phyloP scores from a whole-genome alignment of 35 echinoderm and acorn worm species.

The Patiria miniata region DNA sequence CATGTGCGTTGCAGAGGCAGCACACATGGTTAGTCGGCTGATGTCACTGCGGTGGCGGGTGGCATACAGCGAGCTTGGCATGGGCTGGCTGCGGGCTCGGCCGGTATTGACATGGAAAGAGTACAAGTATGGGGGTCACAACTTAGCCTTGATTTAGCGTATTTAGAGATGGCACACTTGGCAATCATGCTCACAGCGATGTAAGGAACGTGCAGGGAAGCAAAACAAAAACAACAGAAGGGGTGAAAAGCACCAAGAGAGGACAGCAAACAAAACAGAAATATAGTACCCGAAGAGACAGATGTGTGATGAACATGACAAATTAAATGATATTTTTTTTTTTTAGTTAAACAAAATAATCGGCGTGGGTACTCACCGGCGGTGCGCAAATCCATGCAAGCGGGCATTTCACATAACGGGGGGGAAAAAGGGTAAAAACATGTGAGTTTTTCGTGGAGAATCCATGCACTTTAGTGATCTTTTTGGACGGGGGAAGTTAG shows the following conservation, averaged over 20 bases:
- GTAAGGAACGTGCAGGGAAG: neutral
- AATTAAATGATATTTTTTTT: neutral
- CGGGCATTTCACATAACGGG: constrained; percentile 66
- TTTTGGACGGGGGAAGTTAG: neutral
- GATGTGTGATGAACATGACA: neutral
- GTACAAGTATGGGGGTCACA: neutral
- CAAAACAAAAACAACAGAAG: neutral
- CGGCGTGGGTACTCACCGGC: constrained; percentile 74
- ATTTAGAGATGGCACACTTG: neutral
- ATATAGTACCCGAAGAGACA: no score
- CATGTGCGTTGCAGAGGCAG: neutral
- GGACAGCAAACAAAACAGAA: neutral
- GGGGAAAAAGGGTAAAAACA: constrained; percentile 38
- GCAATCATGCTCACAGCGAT: neutral
- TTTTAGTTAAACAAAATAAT: neutral
- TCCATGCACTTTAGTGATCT: no score
- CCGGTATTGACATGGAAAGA: neutral
- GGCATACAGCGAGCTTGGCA: no score
- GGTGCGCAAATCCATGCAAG: constrained; percentile 90
- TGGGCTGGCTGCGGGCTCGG: neutral
- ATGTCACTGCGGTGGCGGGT: neutral
- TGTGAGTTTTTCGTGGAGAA: neutral
- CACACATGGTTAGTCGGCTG: neutral
- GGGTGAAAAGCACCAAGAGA: neutral
- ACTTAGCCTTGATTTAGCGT: no score